phyloP scores from a whole-genome alignment of 1,140 invertebrate species.

The Metopolophium dirhodum region DNA sequence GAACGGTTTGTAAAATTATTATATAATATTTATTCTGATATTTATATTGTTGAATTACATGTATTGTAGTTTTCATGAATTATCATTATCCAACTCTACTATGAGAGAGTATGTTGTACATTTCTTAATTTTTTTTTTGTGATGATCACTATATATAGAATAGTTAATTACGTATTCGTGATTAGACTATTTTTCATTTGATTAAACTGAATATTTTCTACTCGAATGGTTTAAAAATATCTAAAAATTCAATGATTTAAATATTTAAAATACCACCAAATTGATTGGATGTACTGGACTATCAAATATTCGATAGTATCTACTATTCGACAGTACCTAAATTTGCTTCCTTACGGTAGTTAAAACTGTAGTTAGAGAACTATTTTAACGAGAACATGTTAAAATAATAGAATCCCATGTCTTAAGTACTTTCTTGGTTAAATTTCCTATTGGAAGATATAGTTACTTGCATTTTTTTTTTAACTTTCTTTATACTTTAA shows the following conservation, averaged over 20 bases:
- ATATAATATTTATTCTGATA: not conserved
- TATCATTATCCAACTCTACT: not conserved
- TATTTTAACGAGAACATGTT: not conserved
- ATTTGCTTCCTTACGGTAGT: not conserved
- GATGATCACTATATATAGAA: not conserved
- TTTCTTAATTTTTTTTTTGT: not conserved
- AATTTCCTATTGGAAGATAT: not conserved
- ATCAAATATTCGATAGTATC: not conserved
- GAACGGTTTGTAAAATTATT: conserved; percentile 47
- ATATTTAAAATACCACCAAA: not conserved
- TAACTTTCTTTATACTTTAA: not conserved
- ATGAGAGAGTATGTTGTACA: not conserved
- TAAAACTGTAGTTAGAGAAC: no score
- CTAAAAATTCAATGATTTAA: no score
- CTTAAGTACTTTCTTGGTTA: not conserved
- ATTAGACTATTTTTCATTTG: no score
- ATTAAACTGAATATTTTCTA: no score
- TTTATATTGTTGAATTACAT: no score
- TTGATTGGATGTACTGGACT: not conserved
- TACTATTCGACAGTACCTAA: not conserved
- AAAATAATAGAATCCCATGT: not conserved
- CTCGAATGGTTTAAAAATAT: no score
- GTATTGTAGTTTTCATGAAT: not conserved
- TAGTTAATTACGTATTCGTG: not conserved
- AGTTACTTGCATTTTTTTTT: not conserved